Conservation (phyloP, 2,797 vertebrate species). For the Muraenolepis orangiensis region DNA sequence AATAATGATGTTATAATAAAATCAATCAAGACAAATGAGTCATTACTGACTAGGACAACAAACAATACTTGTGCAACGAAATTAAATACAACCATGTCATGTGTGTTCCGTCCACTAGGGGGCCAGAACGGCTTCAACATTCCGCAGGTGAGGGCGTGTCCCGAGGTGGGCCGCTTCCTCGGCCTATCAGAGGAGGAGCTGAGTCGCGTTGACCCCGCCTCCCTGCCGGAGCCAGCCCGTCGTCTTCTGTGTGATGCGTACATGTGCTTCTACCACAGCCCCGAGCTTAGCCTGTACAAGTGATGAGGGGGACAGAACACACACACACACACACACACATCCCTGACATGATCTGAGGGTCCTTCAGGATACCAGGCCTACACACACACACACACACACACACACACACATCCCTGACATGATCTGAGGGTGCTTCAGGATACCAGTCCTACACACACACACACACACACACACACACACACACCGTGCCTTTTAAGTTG, state of each 20-base stretch:
- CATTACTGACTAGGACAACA: neutral
- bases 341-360: too few species aligned
- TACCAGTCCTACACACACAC: neutral
- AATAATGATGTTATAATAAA: neutral
- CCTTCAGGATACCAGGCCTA: too few species aligned
- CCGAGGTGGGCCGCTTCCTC: slow-evolving; percentile 79
- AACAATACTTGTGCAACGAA: neutral
- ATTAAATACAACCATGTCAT: neutral
- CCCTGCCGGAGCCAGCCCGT: slow-evolving; percentile 62
- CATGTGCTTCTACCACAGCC: slow-evolving; percentile 85
- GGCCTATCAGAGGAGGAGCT: slow-evolving; percentile 72
- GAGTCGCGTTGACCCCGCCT: slow-evolving; percentile 62
- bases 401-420: too few species aligned
- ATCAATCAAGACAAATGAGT: neutral
- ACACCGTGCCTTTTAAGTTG: too few species aligned
- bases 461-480: neutral
- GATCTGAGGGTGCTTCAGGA: too few species aligned
- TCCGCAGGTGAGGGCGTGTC: slow-evolving; percentile 76
- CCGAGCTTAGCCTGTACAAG: slow-evolving; percentile 81
- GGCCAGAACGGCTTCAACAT: slow-evolving; percentile 85
- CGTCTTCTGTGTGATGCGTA: slow-evolving; percentile 82
- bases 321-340: neutral
- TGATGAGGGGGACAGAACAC: slow-evolving; percentile 42
- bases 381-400: neutral
- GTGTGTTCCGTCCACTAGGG: slow-evolving; percentile 55